Evolutionary conservation across 2,888 invertebrate species (phyloP).

Genomic region (Deilephila elpenor): DNA sequence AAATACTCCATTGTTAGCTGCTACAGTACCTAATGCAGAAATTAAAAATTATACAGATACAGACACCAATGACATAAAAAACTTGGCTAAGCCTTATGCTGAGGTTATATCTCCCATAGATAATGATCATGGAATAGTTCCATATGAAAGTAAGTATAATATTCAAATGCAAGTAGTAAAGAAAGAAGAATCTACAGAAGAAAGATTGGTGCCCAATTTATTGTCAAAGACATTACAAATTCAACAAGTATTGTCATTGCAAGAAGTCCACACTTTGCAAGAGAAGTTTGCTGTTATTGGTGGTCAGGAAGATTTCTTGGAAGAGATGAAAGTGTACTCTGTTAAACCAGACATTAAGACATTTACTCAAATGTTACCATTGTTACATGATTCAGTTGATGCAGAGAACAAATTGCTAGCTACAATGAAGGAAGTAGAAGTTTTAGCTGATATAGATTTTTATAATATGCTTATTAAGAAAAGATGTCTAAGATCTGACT

Average conservation of each 20-base stretch:
- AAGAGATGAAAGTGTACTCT: conserved; percentile 87
- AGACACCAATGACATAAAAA: neutral
- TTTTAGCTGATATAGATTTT: conserved; percentile 91
- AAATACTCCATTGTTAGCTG: conserved; percentile 30
- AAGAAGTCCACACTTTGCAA: conserved; percentile 84
- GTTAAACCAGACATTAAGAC: conserved; percentile 91
- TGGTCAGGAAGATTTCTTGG: conserved; percentile 90
- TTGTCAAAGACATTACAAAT: conserved; percentile 85
- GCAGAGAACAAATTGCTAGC: conserved; percentile 89
- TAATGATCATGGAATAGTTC: neutral
- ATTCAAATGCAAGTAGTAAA: conserved; percentile 49
- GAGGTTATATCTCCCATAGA: neutral
- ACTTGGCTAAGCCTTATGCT: neutral
- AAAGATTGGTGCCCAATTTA: conserved; percentile 86
- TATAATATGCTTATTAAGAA: conserved; percentile 94
- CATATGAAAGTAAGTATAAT: conserved; percentile 26
- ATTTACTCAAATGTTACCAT: conserved; percentile 90
- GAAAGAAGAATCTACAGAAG: conserved; percentile 39
- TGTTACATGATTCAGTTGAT: conserved; percentile 86
- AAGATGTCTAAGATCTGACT: conserved; percentile 88
- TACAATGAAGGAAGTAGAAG: conserved; percentile 83
- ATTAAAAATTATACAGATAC: neutral
- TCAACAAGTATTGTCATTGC: conserved; percentile 84
- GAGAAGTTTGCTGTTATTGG: conserved; percentile 92
- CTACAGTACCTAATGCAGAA: neutral